These are phyloP conservation scores for Neomonachus schauinslandi DNA, from an alignment of 2,113 vertebrate genomes.

Conservation along the genomic window DNA sequence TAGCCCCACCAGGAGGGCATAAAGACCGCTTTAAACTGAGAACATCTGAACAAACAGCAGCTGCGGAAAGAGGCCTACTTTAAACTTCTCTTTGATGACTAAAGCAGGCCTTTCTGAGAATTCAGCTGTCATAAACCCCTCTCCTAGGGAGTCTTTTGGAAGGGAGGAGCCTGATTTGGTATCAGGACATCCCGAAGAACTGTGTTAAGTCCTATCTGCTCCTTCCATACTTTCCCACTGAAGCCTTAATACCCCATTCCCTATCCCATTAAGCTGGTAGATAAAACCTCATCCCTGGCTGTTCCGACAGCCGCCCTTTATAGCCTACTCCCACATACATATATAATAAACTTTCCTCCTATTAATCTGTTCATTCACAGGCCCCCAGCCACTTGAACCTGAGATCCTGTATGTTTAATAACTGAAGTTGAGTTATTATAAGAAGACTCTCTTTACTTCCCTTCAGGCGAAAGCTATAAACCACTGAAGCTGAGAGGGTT, in stretches of 20 bases:
- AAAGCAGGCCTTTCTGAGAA: neutral
- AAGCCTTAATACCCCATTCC: neutral
- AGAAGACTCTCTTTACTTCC: neutral
- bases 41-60: slow-evolving; percentile 52
- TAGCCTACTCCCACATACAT: neutral
- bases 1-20: neutral
- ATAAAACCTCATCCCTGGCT: neutral
- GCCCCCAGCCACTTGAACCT: neutral
- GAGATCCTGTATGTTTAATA: neutral
- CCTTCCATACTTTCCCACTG: neutral
- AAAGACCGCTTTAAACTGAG: neutral
- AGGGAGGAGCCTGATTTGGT: neutral
- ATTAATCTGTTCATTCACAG: neutral
- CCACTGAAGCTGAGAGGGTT: neutral
- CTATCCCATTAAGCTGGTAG: neutral
- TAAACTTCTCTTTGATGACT: neutral
- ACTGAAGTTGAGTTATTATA: neutral
- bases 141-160: neutral
- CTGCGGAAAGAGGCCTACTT: neutral
- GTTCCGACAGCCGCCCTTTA: neutral
- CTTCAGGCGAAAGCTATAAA: neutral
- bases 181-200: too few species aligned
- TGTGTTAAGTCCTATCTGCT: neutral
- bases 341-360: neutral
- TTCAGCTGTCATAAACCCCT: neutral